phyloP scores from a whole-genome alignment of 2,888 invertebrate genomes.

The Lypha dubia region DNA sequence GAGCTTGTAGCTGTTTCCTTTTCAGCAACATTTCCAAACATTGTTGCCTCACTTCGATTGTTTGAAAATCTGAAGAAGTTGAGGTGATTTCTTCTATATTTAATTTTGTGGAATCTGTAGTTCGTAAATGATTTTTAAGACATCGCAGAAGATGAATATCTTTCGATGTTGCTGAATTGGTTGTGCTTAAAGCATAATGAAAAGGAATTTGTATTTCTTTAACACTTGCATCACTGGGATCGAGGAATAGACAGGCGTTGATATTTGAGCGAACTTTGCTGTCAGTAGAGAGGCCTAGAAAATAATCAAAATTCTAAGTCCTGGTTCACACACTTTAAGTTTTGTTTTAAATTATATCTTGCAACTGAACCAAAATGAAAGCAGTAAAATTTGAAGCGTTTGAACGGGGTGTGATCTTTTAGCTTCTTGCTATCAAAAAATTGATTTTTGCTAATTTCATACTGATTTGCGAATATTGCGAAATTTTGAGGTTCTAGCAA shows the following conservation, averaged over 20 bases:
- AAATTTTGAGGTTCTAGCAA: too few species aligned
- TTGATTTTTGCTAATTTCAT: too few species aligned
- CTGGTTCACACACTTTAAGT: too few species aligned
- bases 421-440: too few species aligned
- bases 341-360: too few species aligned
- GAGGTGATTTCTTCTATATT: slow-evolving; percentile 75
- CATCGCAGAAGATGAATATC: slow-evolving; percentile 94
- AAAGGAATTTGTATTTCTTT: slow-evolving; percentile 95
- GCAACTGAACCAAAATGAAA: too few species aligned
- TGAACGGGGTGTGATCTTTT: too few species aligned
- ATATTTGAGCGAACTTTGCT: slow-evolving; percentile 86
- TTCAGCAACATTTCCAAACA: slow-evolving; percentile 88
- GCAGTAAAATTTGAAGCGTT: too few species aligned
- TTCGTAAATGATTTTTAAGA: slow-evolving; percentile 87
- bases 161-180: slow-evolving; percentile 92
- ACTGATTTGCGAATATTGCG: too few species aligned
- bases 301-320: too few species aligned
- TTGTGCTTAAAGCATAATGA: slow-evolving; percentile 94
- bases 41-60: slow-evolving; percentile 88
- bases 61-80: slow-evolving; percentile 87
- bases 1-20: slow-evolving; percentile 87
- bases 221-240: slow-evolving; percentile 90
- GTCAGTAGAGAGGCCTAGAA: slow-evolving; percentile 85
- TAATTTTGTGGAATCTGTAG: slow-evolving; percentile 83
- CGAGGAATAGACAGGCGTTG: slow-evolving; percentile 90